A percentile compares a stretch with the other conserved stretches of the same genome.
phyloP scores from a whole-genome alignment of 2,888 invertebrate species.

The Microdon myrmicae region DNA sequence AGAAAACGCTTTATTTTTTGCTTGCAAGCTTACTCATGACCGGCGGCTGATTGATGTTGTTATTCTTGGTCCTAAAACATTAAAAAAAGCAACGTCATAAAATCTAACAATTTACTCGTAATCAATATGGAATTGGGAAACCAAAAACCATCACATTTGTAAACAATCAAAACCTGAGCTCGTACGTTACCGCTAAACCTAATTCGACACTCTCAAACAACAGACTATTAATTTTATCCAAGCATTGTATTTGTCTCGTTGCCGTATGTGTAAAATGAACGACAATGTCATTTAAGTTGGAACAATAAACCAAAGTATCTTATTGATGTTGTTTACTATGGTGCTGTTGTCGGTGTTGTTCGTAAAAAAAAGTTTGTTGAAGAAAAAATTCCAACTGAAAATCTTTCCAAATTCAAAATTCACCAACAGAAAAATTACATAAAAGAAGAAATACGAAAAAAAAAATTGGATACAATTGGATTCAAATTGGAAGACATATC shows the following conservation, averaged over 20 bases:
- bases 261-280: slow-evolving; percentile 35
- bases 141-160: too few species aligned
- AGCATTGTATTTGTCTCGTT: slow-evolving; percentile 16
- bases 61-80: too few species aligned
- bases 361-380: slow-evolving; percentile 39
- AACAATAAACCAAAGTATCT: slow-evolving; percentile 7
- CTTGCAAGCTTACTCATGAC: too few species aligned
- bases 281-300: slow-evolving; percentile 2
- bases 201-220: too few species aligned
- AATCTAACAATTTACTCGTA: too few species aligned
- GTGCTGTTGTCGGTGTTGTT: slow-evolving; percentile 53
- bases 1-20: too few species aligned
- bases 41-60: too few species aligned
- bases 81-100: background rate
- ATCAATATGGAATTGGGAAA: too few species aligned
- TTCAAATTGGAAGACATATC: slow-evolving; percentile 34
- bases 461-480: slow-evolving; percentile 15
- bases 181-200: too few species aligned
- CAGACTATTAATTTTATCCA: background rate
- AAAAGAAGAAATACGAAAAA: slow-evolving; percentile 3
- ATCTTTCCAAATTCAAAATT: slow-evolving; percentile 36
- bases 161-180: too few species aligned
- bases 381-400: slow-evolving; percentile 11
- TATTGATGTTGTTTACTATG: slow-evolving; percentile 49
- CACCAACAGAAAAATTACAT: slow-evolving; percentile 11